Conservation (phyloP, 1,140 invertebrate genomes). For the Polyergus mexicanus region DNA sequence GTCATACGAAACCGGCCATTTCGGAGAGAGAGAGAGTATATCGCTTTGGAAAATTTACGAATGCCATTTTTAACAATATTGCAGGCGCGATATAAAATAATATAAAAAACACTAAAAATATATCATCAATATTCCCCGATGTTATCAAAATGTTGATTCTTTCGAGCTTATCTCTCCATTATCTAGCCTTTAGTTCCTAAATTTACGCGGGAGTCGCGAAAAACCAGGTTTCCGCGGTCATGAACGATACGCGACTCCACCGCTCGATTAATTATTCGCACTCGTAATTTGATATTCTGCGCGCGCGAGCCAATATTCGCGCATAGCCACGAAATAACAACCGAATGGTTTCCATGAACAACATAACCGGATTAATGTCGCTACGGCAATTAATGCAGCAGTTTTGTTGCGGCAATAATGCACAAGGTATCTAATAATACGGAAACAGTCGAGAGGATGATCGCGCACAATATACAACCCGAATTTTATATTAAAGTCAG, state of each 20-base stretch:
- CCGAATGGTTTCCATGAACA: conserved; percentile 49
- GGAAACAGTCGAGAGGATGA: conserved; percentile 9
- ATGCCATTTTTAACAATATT: neutral
- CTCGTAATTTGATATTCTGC: conserved; percentile 59
- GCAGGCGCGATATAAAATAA: neutral
- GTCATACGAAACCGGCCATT: conserved; percentile 15
- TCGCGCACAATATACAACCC: neutral
- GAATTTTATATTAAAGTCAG: conserved; percentile 8
- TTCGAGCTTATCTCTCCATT: neutral
- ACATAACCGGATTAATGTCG: conserved; percentile 54
- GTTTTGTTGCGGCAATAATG: conserved; percentile 8
- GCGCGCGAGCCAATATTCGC: conserved; percentile 47
- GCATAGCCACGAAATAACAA: conserved; percentile 57
- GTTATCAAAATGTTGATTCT: neutral
- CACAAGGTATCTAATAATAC: conserved; percentile 3
- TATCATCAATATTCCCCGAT: neutral
- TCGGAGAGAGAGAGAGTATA: neutral
- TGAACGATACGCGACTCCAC: conserved; percentile 22
- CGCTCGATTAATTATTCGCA: conserved; percentile 56
- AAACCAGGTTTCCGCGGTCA: neutral
- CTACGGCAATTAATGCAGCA: conserved; percentile 37
- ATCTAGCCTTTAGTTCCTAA: conserved; percentile 27
- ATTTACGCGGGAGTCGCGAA: conserved; percentile 6
- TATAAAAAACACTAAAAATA: neutral
- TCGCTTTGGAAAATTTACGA: neutral